Percentiles rank a stretch among this genome's conserved stretches.
Evolutionary conservation across 2,888 invertebrate genomes (phyloP).

Genomic region (Clivina fossor): DNA sequence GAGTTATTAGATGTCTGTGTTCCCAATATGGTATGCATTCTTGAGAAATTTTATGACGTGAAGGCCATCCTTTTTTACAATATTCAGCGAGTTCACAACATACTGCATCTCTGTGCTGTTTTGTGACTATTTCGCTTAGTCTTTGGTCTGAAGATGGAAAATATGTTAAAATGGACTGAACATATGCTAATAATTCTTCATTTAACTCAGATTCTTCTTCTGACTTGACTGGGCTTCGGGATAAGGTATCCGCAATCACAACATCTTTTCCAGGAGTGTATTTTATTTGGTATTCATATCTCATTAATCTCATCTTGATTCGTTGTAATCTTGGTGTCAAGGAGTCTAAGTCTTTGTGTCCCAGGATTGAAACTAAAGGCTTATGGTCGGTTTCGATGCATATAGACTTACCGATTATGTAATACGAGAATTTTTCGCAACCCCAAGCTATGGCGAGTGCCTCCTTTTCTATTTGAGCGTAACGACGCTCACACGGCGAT

Average conservation of each 20-base stretch:
- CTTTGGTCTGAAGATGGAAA: slow-evolving; percentile 17
- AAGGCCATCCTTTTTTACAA: slow-evolving; percentile 35
- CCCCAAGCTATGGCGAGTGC: slow-evolving; percentile 29
- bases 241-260: slow-evolving; percentile 27
- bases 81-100: slow-evolving; percentile 12
- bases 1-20: slow-evolving; percentile 28
- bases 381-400: slow-evolving; percentile 21
- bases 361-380: slow-evolving; percentile 30
- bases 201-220: slow-evolving; percentile 1
- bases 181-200: slow-evolving; percentile 24
- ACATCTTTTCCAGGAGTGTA: slow-evolving; percentile 35
- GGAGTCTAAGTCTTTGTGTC: slow-evolving; percentile 21
- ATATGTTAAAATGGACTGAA: background rate
- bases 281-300: slow-evolving; percentile 24
- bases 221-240: slow-evolving; percentile 19
- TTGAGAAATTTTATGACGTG: slow-evolving; percentile 28
- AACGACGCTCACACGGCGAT: slow-evolving; percentile 16
- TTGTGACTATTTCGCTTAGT: slow-evolving; percentile 17
- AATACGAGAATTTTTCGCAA: slow-evolving; percentile 22
- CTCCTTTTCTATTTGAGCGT: slow-evolving; percentile 33
- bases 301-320: slow-evolving; percentile 29
- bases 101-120: slow-evolving; percentile 20
- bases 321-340: slow-evolving; percentile 25
- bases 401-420: background rate
- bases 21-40: slow-evolving; percentile 31